Base-by-base conservation (phyloP, 1,140 invertebrate genomes). In the Drosophila quadrilineata region DNA sequence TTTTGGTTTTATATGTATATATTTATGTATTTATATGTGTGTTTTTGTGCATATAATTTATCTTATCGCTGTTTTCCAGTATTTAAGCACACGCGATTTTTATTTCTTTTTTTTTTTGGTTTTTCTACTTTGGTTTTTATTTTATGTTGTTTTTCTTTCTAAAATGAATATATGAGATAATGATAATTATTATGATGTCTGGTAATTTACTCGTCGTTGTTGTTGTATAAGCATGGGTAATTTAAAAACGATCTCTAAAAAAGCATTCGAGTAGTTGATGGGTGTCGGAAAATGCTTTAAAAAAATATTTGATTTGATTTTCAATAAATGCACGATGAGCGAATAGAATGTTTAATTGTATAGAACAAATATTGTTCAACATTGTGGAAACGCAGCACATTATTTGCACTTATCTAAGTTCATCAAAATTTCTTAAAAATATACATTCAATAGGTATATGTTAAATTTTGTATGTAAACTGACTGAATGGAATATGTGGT, bases 31-130 rank as follows among this genome's bases (percentile, higher is more conserved):
- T 54, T 52, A 46, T 70, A 41, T 71, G 53, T 41, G 48, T 66
- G 12, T 65, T 35, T 45, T 22, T 63, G 48, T 64, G 49, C 54
- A 70, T 60, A 54, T 72, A 60, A 74, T 75, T 75, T 73, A 74
- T 86, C 82, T 87, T 87, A 86, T 84, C 79, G 85, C 59, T 71
- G 54, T 54, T 84, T 84, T 84, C 80, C 79, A 84, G 79, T 79
- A 85, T 79, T 84, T 85, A 85, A 85, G 38, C 75, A 85, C 79
- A 54, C 74, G 49, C 66, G 52, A 48, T 59, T 59, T 28, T 38
- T 21, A 62, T 24, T 31, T 71, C 66, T 48, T 53, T 59, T 59
- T 28, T 38, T 21, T 67, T 24, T 31, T 71, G 40, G 36, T 63
- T 71, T 56, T 72, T 87, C 72, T 75, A 85, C n/a, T n/a, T n/a